Evolutionary conservation across 2,797 vertebrate genomes (phyloP).

Genomic region (Myiotriccus ornatus): DNA sequence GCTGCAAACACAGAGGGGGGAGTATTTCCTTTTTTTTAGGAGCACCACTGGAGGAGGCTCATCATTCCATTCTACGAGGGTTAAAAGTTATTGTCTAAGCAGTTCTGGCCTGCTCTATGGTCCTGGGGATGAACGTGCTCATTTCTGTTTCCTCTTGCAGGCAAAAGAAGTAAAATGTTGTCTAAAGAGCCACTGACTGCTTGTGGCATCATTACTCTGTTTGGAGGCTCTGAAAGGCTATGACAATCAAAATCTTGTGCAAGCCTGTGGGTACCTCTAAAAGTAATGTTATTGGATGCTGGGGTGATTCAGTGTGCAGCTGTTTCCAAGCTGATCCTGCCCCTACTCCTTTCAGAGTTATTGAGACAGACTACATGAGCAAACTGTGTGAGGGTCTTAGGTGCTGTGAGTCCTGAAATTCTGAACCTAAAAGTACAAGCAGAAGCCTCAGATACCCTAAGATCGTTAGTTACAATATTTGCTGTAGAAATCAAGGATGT

Average conservation of each 20-base stretch:
- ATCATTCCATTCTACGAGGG: rapidly evolving
- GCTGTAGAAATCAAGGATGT: background rate
- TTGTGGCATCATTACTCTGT: background rate
- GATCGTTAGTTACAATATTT: background rate
- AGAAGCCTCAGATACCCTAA: background rate
- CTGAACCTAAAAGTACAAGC: background rate
- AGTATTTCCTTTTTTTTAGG: background rate
- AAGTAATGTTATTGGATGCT: background rate
- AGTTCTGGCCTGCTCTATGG: background rate
- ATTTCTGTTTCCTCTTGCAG: background rate
- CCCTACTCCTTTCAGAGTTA: background rate
- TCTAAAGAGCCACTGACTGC: background rate
- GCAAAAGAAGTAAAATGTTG: background rate
- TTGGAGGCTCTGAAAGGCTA: background rate
- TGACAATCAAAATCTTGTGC: background rate
- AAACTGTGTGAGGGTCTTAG: background rate
- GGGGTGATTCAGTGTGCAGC: background rate
- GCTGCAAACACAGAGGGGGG: background rate
- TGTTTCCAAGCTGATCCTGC: background rate
- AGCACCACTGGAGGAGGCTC: rapidly evolving
- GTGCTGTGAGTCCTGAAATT: background rate
- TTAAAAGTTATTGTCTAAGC: background rate
- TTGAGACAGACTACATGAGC: background rate
- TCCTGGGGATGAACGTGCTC: background rate
- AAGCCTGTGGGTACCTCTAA: background rate